Base-by-base conservation (phyloP, 2,113 vertebrate species). In the Paradisaea rubra region DNA sequence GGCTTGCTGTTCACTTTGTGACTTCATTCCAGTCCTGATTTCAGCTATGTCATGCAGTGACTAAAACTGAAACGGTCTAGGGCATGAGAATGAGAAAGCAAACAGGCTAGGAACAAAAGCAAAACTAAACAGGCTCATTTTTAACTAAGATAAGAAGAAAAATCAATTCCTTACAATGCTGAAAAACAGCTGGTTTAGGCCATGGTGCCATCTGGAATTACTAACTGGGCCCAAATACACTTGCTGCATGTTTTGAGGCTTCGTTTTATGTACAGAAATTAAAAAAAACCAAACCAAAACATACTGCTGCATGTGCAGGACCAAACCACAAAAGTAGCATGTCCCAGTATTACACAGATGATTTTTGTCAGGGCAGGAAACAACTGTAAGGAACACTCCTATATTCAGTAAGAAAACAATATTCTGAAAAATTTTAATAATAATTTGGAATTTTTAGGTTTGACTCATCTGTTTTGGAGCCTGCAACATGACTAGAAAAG, bases 51-150 rank as follows among this genome's bases (percentile, higher is more conserved):
- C 85, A 85, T 54, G 31, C 31, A 66, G 20, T 74, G 47, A 86
- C 69, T 74, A 56, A 80, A 93, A 86, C 50, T 50, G 33, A 89
- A 93, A 63, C 22, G 76, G 65, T 70, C 47, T n/a, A 65, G 76
- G 85, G 85, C 68, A 81, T n/a, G 60, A 90, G 63, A 93, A 94
- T 72, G 54, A 88, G 54, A 94, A 94, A 91, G 68, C 45, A 85
- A 91, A 77, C 21, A 63, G 74, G 27, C 42, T 44, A 27, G 64
- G 88, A 87, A 82, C 23, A 89, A 87, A 82, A 73, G 81, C 11
- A 66, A 90, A 84, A 60, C 33, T 60, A 72, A 95, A 72, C 21
- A 53, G 6, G 25, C 4, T 56, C 37, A 57, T 52, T 76, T 78
- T 89, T 30, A 79, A 81, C 27, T 49, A 81, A 87, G 44, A 57